A percentile compares a stretch with the other conserved stretches of the same genome.
Conservation (phyloP, 2,113 vertebrate genomes). For the Onychorhynchus coronatus region DNA sequence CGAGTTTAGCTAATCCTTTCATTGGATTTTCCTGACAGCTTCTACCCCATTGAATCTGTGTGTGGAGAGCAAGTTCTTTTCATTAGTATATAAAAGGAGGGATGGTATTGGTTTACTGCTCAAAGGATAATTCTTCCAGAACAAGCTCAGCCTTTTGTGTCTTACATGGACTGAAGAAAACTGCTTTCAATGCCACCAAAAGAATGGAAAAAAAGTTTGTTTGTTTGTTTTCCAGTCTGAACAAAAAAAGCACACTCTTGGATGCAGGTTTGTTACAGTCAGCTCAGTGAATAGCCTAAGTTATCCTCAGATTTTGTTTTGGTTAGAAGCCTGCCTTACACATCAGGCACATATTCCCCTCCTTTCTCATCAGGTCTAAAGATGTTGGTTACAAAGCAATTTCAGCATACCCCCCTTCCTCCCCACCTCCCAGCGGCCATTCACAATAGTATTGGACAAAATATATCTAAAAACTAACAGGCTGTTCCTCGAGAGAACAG, state of each 20-base stretch:
- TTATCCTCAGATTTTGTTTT: background rate
- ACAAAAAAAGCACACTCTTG: background rate
- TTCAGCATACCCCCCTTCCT: background rate
- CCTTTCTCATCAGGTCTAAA: background rate
- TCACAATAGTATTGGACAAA: background rate
- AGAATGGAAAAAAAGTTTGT: background rate
- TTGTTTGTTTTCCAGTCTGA: background rate
- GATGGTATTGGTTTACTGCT: slow-evolving; percentile 47
- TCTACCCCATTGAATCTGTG: slow-evolving; percentile 13
- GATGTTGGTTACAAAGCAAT: background rate
- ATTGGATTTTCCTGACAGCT: slow-evolving; percentile 55
- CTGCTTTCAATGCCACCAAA: background rate
- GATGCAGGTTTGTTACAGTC: background rate
- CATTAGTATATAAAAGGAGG: slow-evolving; percentile 50
- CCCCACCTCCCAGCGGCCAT: background rate
- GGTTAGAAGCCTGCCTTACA: background rate
- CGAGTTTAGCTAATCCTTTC: slow-evolving; percentile 55
- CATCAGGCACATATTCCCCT: background rate
- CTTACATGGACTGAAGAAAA: background rate
- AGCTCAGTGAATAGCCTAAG: background rate
- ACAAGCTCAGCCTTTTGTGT: slow-evolving; percentile 30
- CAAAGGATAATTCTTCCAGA: slow-evolving; percentile 53
- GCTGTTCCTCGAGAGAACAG: background rate
- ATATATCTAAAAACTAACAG: background rate
- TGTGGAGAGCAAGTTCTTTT: slow-evolving; percentile 39